Evolutionary conservation across 2,113 vertebrate genomes (phyloP), one percentile per base, ranked within the genome.

Genomic region (Turnix velox): DNA sequence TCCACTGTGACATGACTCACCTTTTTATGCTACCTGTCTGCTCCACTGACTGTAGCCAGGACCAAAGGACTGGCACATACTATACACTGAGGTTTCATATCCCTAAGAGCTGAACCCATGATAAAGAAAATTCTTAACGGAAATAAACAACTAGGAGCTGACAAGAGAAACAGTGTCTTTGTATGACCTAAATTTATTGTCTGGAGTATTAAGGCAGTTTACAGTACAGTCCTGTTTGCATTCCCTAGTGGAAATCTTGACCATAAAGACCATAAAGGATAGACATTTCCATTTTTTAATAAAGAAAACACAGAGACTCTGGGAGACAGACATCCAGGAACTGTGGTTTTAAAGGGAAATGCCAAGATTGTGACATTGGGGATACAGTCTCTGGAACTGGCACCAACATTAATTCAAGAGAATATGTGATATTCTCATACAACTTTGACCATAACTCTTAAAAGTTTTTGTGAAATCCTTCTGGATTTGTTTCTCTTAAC

Each of bases 401-500:
- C 75, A 93, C 58, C 69, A 72, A 35, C 42, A 49, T 73, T 69
- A 85, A 61, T 54, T 85, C 87, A 92, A 43, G 37, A 31, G 39
- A 87, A 23, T 74, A 65, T 20, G 48, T 59, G 79, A 67, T 94
- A 96, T 51, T 90, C 25, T 48, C 33, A 14, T n/a, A 37, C 35
- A 84, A 62, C 68, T 94, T 92, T 84, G 86, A 92, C 94, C 83
- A 95, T 57, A 88, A 78, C 48, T 81, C 33, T 39, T 57, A 61
- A 65, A 96, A 87, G n/a, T 90, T 84, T 84, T 37, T 65, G 43
- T 52, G 68, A 87, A 92, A 95, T 82, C 83, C 76, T 71, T 71
- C 77, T 93, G 68, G 58, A 74, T 92, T 94, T 94, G 40, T 91
- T 92, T 71, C 30, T 77, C 12, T 71, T 81, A 92, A 87, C 66